A percentile compares a stretch with the other conserved stretches of the same genome.
Evolutionary conservation across 2,888 invertebrate genomes (phyloP).

Genomic region (Ligdia adustata): DNA sequence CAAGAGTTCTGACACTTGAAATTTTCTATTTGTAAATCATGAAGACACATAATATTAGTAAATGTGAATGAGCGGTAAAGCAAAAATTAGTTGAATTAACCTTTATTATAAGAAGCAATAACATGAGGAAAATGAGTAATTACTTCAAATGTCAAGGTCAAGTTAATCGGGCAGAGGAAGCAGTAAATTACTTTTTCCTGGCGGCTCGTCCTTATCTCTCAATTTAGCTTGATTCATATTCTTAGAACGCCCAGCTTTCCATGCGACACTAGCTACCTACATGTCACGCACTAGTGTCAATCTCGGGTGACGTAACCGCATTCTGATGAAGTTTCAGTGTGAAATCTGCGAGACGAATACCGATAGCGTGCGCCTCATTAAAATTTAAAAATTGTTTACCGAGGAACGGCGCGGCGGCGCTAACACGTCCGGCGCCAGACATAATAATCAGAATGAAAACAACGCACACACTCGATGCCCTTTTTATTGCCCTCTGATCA

Average conservation of each 20-base stretch:
- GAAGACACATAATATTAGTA: no score
- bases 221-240: constrained; percentile 37
- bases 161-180: constrained; percentile 29
- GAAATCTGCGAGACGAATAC: constrained; percentile 18
- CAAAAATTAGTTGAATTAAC: background rate
- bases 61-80: no score
- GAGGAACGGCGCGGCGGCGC: constrained; percentile 21
- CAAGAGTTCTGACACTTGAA: no score
- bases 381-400: constrained; percentile 18
- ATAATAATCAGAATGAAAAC: constrained; percentile 37
- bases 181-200: constrained; percentile 35
- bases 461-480: constrained; percentile 33
- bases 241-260: constrained; percentile 28
- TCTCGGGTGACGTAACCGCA: constrained; percentile 26
- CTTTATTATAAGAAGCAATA: background rate
- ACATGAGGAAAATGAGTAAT: constrained; percentile 9
- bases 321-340: constrained; percentile 11
- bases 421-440: constrained; percentile 36
- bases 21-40: no score
- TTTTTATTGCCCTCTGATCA: constrained; percentile 36
- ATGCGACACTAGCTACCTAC: constrained; percentile 27
- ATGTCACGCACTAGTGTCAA: constrained; percentile 28
- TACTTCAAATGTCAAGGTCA: constrained; percentile 16
- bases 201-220: constrained; percentile 26
- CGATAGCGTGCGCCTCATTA: constrained; percentile 16